Evolutionary conservation across 1,140 invertebrate genomes (phyloP), one percentile per base, ranked within the genome.

Genomic region (Drepana arcuata): DNA sequence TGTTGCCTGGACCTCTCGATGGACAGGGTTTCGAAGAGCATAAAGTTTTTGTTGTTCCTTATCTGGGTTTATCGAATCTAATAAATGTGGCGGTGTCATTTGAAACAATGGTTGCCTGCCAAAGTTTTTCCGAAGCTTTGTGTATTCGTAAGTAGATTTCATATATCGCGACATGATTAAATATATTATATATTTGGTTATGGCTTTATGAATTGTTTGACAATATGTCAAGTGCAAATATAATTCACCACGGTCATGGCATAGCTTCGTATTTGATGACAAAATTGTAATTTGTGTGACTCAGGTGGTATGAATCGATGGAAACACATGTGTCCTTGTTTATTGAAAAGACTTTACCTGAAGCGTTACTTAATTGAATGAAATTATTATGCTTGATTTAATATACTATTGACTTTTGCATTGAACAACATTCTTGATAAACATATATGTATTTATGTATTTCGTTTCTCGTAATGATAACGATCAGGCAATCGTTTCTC

Each of bases 291-390:
- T 47, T 43, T 43, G 34, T 52, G 34, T 55, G 35, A 56, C 29
- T 30, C 29, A 30, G 31, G 14, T 43, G 46, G 39, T 46, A 48
- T 38, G 31, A 39, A 36, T 29, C 16, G 21, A 27, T 48, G 41
- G 31, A 48, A 50, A 66, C 70, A 71, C 33, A 59, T 73, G 69
- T 74, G 70, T 56, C 67, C 70, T 74, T 70, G 66, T 48, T 57
- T 45, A 18, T 34, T 43, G 10, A 34, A 9, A 49, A 31, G 24
- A 42, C 48, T 16, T 41, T 40, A 27, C 37, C 12, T 27, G 18
- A 13, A 16, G 18, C 7, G 11, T 16, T 34, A 43, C 27, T 41
- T 31, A 30, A 33, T 33, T n/a, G n/a, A n/a, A n/a, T n/a, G n/a
- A n/a, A n/a, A n/a, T n/a, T n/a, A n/a, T n/a, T n/a, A n/a, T n/a